A percentile compares a stretch with the other conserved stretches of the same genome.
Evolutionary conservation across 2,113 vertebrate species (phyloP).

Genomic region (Xenopus borealis): DNA sequence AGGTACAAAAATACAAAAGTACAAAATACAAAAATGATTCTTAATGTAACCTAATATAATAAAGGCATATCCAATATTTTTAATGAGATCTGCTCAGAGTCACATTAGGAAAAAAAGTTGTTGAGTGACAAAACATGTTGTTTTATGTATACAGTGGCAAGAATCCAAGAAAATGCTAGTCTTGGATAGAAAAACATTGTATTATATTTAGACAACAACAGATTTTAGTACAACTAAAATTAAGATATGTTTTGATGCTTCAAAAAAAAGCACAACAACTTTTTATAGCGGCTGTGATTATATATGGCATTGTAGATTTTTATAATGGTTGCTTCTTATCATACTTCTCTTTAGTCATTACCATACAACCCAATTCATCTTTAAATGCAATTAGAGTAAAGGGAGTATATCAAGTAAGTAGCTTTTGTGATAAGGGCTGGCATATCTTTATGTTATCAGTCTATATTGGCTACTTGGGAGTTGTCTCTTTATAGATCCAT

Average conservation of each 20-base stretch:
- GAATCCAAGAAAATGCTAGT: conserved; percentile 34
- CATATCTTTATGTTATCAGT: too few relatives aligned
- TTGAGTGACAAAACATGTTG: conserved; percentile 36
- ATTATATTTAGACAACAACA: conserved; percentile 9
- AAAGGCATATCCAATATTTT: not conserved
- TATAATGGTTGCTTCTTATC: too few relatives aligned
- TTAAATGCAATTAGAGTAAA: too few relatives aligned
- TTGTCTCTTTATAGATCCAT: too few relatives aligned
- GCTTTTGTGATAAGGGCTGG: too few relatives aligned
- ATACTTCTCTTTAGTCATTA: too few relatives aligned
- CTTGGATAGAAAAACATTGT: conserved; percentile 13
- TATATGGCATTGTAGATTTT: too few relatives aligned
- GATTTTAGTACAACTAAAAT: conserved; percentile 5
- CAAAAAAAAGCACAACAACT: not conserved
- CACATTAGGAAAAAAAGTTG: conserved; percentile 14
- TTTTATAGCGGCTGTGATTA: too few relatives aligned
- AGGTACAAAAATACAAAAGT: not conserved
- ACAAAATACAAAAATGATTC: conserved; percentile 11
- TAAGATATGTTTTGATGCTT: conserved; percentile 23
- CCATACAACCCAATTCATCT: too few relatives aligned
- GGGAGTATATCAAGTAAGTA: too few relatives aligned
- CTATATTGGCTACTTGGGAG: too few relatives aligned
- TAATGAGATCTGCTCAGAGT: conserved; percentile 22
- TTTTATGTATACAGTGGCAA: conserved; percentile 16
- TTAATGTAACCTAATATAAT: not conserved